These are phyloP conservation scores for Mythimna loreyi DNA, from an alignment of 2,888 invertebrate species.

Conservation along the genomic window DNA sequence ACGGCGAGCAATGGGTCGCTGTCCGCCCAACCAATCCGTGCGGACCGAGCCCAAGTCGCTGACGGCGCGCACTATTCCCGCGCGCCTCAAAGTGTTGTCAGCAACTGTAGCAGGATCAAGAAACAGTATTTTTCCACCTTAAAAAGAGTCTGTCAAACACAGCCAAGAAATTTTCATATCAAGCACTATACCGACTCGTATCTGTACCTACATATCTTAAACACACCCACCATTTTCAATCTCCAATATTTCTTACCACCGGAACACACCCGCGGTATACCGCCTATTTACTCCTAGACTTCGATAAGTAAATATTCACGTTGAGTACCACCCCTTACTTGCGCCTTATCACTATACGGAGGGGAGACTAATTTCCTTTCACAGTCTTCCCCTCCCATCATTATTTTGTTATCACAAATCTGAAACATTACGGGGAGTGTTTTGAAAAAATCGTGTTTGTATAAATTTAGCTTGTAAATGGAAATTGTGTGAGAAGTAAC, in stretches of 20 bases:
- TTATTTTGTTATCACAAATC: constrained; percentile 51
- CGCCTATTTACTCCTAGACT: constrained; percentile 43
- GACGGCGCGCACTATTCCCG: no score
- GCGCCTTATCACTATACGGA: constrained; percentile 48
- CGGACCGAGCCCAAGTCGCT: no score
- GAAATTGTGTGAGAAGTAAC: not conserved
- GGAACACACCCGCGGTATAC: constrained; percentile 35
- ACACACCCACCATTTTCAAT: constrained; percentile 27
- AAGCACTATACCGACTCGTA: not conserved
- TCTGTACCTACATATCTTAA: constrained; percentile 6
- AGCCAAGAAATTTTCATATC: not conserved
- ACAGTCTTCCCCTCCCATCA: constrained; percentile 24
- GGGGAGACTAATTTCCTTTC: constrained; percentile 57
- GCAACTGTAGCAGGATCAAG: no score
- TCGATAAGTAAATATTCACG: constrained; percentile 51
- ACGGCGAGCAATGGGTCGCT: no score
- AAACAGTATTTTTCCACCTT: not conserved
- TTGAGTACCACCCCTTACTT: constrained; percentile 35
- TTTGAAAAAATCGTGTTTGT: constrained; percentile 17
- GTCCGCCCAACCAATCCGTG: no score
- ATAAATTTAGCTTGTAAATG: not conserved
- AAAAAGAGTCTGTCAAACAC: not conserved
- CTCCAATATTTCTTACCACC: constrained; percentile 23
- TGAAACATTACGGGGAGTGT: constrained; percentile 34
- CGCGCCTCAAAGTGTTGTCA: no score